Evolutionary conservation across 2,113 vertebrate species (phyloP), one percentile per base, ranked within the genome.

Genomic region (Alouatta palliata): DNA sequence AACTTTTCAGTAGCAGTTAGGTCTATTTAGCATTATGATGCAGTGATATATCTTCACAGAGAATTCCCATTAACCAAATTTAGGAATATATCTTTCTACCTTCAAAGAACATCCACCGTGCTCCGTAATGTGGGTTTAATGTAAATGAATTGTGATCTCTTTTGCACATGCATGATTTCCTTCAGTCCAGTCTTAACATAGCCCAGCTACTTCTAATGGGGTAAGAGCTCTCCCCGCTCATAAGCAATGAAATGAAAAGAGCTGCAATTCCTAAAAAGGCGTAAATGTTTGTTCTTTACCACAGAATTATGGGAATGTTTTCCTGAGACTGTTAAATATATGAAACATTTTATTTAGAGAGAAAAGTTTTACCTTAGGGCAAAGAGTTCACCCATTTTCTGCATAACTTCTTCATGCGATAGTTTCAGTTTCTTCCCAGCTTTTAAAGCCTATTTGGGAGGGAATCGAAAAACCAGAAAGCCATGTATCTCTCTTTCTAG

Each of bases 371-470:
- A 99, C 99, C 99, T 99, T 93, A 99, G 97, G 3, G 99, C 98
- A 54, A 99, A 99, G 70, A 99, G 99, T 97, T 99, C 99, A 95
- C 99, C 99, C 45, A 99, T 99, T 98, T 99, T 99, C 98, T 99
- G 99, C 99, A 99, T 99, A 13, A 99, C 99, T 96, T 99, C 99
- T 97, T 99, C 99, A 66, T 99, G 99, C 84, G 99, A 99, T n/a
- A 99, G 97, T 98, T 99, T 99, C 12, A 99, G 98, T 93, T 99
- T 99, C 97, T 98, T 99, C 66, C 99, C 99, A 96, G 99, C 99
- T 97, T 99, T 99, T 58, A 99, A 98, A 90, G 99, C 99, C 99
- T 99, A 68, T 95, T 92, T 80, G 97, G 64, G 95, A 97, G 97
- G 52, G 82, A 96, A 54, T 75, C 16, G 58, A 30, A 80, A 66